Base-by-base conservation (phyloP, 2,888 invertebrate genomes). In the Cheilosia scutellata region DNA sequence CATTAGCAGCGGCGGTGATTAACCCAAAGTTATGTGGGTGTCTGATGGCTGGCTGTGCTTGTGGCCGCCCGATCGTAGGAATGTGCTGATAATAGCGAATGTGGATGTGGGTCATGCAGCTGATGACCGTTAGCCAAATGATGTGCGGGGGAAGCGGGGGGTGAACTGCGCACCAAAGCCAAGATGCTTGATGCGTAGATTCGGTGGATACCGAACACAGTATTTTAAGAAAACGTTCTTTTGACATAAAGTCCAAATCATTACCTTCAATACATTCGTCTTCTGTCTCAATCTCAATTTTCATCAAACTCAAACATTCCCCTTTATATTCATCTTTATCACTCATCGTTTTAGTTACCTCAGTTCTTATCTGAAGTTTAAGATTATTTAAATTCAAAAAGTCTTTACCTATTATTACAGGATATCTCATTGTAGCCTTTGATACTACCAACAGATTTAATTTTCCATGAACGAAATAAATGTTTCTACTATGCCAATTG, bases 381-480 rank as follows among this genome's bases (percentile, higher is more conserved):
- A 42, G 4, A 42, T 42, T 42, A n/a, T 11, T 42, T 42, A 42
- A 42, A 4, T n/a, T 42, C n/a, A 42, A 5, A 42, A 42, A 42
- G 5, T 42, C 42, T 42, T 42, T 42, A 4, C 42, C 42, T 42
- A 42, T 4, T 42, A 42, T 42, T 42, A 4, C 13, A 13, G 42
- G 42, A n/a, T 42, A 42, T n/a, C 42, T n/a, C 42, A 42, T 42
- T 42, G 42, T 42, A 42, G 11, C 42, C n/a, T 42, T n/a, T 42
- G 42, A 13, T 42, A 42, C 42, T n/a, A 42, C 42, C n/a, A 42
- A n/a, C 13, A 42, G n/a, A 42, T 42, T 42, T n/a, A 42, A n/a
- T 42, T 42, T 42, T 42, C 42, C 42, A n/a, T n/a, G 13, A 42
- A 42, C 4, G 42, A n/a, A 42, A 42, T 42, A 42, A 42, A 11